Evolutionary conservation across 2,888 invertebrate genomes (phyloP).

Genomic region (Eupithecia vulgata): DNA sequence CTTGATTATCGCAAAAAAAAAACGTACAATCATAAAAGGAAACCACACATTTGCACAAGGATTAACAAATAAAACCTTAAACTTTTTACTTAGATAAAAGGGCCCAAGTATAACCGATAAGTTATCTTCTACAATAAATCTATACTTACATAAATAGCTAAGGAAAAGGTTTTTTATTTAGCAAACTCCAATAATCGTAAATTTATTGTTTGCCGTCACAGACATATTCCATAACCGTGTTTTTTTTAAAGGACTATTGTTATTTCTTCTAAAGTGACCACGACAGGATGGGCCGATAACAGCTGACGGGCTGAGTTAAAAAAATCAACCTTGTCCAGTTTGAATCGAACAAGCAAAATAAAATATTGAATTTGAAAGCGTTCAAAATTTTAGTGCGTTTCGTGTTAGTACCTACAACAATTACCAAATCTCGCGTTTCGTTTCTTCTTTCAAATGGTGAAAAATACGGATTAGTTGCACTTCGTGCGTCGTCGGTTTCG

Average conservation of each 20-base stretch:
- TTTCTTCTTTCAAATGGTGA: not conserved
- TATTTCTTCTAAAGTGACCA: conserved; percentile 6
- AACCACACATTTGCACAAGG: not conserved
- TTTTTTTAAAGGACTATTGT: not conserved
- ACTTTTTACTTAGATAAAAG: conserved; percentile 26
- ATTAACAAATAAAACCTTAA: conserved; percentile 3
- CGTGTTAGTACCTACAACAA: not conserved
- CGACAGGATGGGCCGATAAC: not conserved
- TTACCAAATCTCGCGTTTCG: not conserved
- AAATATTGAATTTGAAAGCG: not conserved
- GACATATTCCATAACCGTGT: not conserved
- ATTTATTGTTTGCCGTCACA: conserved; percentile 22
- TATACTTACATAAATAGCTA: not conserved
- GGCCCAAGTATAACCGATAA: conserved; percentile 18
- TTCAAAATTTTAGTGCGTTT: not conserved
- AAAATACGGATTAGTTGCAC: no score
- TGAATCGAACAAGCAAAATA: not conserved
- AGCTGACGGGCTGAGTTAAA: not conserved
- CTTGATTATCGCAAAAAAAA: not conserved
- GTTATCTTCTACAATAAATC: conserved; percentile 21
- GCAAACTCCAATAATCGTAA: conserved; percentile 21
- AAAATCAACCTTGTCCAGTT: not conserved
- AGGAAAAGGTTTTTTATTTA: conserved; percentile 25
- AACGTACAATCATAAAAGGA: not conserved
- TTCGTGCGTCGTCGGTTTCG: no score